phyloP scores from a whole-genome alignment of 2,888 invertebrate genomes.

The Nymphalis polychloros region DNA sequence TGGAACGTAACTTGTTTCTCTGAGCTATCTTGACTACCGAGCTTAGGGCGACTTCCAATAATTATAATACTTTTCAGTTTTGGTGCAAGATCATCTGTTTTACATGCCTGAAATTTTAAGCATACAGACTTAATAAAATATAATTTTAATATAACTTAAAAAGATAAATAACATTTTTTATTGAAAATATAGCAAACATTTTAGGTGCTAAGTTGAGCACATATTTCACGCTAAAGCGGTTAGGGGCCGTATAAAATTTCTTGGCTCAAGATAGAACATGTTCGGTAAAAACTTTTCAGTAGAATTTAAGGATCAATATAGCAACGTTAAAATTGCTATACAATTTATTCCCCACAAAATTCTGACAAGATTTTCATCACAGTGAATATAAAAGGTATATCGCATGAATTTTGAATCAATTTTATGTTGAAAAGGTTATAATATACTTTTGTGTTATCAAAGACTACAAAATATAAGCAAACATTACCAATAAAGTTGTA shows the following conservation, averaged over 20 bases:
- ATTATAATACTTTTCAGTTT: constrained; percentile 72
- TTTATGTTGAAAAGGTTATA: constrained; percentile 4
- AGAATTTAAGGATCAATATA: constrained; percentile 18
- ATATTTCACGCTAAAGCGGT: constrained; percentile 5
- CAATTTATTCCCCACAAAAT: constrained; percentile 31
- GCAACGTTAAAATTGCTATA: constrained; percentile 26
- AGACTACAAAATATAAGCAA: neutral
- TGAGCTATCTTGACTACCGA: constrained; percentile 69
- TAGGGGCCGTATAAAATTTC: neutral
- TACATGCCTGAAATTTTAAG: constrained; percentile 56
- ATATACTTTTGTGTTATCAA: neutral
- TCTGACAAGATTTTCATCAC: constrained; percentile 24
- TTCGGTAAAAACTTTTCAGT: constrained; percentile 11
- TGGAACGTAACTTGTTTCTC: constrained; percentile 71
- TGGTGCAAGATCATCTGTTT: constrained; percentile 54
- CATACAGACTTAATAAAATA: neutral
- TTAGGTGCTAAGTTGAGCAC: neutral
- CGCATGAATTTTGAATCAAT: neutral
- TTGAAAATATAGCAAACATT: neutral
- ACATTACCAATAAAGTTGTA: neutral
- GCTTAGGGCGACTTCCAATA: constrained; percentile 53
- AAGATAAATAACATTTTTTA: neutral
- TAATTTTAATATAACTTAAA: neutral
- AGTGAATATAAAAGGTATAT: constrained; percentile 10
- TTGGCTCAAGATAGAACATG: constrained; percentile 9